Base-by-base conservation (phyloP, 2,888 invertebrate genomes). In the Agriopis leucophaearia region DNA sequence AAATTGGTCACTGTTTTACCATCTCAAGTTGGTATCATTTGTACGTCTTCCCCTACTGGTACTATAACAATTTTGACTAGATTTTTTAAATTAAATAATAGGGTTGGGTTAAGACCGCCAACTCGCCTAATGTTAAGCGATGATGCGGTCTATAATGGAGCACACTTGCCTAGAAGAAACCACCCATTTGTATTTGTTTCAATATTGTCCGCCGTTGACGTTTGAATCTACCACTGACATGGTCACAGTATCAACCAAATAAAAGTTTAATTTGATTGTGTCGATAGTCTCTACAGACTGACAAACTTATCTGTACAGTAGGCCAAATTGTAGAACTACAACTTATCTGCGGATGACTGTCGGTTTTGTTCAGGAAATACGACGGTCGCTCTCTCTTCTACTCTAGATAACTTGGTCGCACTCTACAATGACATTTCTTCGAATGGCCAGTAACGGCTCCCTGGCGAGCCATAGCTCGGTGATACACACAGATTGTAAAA, bases 371-470 rank as follows among this genome's bases (percentile, higher is more conserved):
- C 10, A 10, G 47, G 9, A 47, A 16, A 47, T 10, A 16, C 47
- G 50, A 50, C 7, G 50, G 13, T 12, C 7, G 35, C 4, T 4
- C 35, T 15, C 27, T 15, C 13, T 2, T 8, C 27, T 6, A 50
- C 50, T 27, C 12, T 45, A 18, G 9, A 18, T 48, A 27, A 50
- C 13, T 3, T 50, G 10, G 48, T 48, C 27, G 48, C 18, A 18
- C 18, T 1, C 3, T 27, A 13, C 50, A 50, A 35, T 50, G 4
- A 50, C 50, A 27, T 27, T 50, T 50, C 27, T 27, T 50, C 13
- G 50, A 6, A 13, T 35, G 50, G 50, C 50, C 27, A 18, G 50
- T 50, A 50, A 50, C 50, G 50, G 13, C 12, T 50, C 50, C 50
- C 50, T 0, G 7, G 50, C 12, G 27, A 13, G 16, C 16, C 16